Percentiles rank a stretch among this genome's conserved stretches.
Evolutionary conservation across 2,113 vertebrate genomes (phyloP).

Genomic region (Lepus europaeus): DNA sequence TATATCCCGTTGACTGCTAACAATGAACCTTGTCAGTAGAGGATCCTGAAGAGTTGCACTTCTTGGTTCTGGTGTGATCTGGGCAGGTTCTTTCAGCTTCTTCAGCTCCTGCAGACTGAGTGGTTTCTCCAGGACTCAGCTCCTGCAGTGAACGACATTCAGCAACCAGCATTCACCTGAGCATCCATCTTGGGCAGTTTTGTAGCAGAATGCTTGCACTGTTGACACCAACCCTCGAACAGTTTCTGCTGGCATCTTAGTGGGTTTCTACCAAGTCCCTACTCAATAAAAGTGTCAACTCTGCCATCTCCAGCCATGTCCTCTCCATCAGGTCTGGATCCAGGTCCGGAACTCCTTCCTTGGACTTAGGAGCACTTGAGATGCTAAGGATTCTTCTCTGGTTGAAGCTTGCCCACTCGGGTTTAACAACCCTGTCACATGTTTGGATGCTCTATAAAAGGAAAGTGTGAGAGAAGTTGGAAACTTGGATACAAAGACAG

Average conservation of each 20-base stretch:
- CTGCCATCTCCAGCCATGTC: neutral
- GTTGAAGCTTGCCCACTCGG: neutral
- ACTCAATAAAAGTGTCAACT: neutral
- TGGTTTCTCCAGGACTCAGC: neutral
- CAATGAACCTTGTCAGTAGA: neutral
- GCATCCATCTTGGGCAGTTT: neutral
- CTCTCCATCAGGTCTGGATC: neutral
- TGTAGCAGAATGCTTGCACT: neutral
- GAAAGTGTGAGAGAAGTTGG: neutral
- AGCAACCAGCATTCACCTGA: neutral
- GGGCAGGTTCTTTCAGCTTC: neutral
- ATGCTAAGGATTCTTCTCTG: neutral
- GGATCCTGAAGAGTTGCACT: neutral
- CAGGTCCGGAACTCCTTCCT: neutral
- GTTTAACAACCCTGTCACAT: neutral
- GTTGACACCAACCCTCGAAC: neutral
- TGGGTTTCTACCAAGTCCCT: neutral
- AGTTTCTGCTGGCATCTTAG: neutral
- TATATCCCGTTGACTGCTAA: neutral
- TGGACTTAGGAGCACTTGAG: too few relatives aligned
- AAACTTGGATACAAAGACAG: neutral
- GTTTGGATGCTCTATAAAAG: neutral
- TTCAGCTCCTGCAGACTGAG: fast-evolving
- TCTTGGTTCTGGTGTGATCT: neutral
- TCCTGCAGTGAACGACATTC: neutral